These are phyloP conservation scores for Hemibates koningsi DNA, from an alignment of 2,113 vertebrate genomes.

Conservation along the genomic window DNA sequence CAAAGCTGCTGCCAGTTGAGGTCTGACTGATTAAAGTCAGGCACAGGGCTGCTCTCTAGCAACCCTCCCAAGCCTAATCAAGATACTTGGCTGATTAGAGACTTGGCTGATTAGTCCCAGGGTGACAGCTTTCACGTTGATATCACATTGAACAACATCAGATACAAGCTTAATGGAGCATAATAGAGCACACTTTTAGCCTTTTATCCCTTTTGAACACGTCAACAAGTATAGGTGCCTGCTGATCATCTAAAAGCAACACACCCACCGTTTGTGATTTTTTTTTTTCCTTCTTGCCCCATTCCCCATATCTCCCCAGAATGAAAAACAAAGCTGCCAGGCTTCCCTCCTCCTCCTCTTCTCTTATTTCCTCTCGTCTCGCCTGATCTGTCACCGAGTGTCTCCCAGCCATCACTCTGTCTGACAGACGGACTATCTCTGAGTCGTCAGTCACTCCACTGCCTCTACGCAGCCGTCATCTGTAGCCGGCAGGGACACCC, in stretches of 20 bases:
- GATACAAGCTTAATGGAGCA: slow-evolving; percentile 21
- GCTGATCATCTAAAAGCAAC: background rate
- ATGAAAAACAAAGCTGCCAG: slow-evolving; percentile 47
- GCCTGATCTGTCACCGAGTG: slow-evolving; percentile 49
- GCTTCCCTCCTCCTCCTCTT: slow-evolving; percentile 10
- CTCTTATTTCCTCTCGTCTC: slow-evolving; percentile 43
- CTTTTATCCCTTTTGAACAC: slow-evolving; percentile 9
- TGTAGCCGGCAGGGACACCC: slow-evolving; percentile 48
- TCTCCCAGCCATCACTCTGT: slow-evolving; percentile 54
- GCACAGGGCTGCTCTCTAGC: background rate
- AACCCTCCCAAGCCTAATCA: slow-evolving; percentile 31
- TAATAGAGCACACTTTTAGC: background rate
- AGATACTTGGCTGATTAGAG: slow-evolving; percentile 39
- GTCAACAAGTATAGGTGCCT: slow-evolving; percentile 6
- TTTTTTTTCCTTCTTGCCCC: background rate
- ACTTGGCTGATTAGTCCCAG: slow-evolving; percentile 25
- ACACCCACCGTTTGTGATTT: background rate
- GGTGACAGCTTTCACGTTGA: slow-evolving; percentile 18
- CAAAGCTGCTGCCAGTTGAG: background rate
- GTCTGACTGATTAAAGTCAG: slow-evolving; percentile 19
- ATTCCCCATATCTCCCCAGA: slow-evolving; percentile 1
- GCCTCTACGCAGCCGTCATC: slow-evolving; percentile 35
- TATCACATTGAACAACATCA: background rate
- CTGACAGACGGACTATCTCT: slow-evolving; percentile 54
- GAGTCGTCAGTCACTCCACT: slow-evolving; percentile 55